Conservation (phyloP, 2,888 invertebrate species). For the Sinhomidia bicolor region DNA sequence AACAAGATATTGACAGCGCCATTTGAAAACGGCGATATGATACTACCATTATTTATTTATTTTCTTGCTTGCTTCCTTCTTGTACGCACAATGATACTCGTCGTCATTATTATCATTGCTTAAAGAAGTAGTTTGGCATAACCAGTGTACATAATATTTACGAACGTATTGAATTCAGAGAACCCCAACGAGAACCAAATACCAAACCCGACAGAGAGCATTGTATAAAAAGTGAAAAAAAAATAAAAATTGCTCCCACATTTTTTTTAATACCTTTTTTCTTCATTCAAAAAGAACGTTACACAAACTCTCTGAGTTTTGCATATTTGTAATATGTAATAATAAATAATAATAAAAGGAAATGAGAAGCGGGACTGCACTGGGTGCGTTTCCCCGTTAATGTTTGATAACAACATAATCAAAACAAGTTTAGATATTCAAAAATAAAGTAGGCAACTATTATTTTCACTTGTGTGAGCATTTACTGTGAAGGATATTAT, state of each 20-base stretch:
- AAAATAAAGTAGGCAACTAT: conserved; percentile 35
- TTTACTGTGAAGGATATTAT: background rate
- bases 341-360: conserved; percentile 3
- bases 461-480: conserved; percentile 1
- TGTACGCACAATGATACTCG: background rate
- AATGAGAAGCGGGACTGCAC: too few relatives aligned
- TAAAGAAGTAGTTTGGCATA: too few relatives aligned
- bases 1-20: conserved; percentile 50
- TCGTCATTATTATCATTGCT: background rate
- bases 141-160: background rate
- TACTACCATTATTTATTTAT: background rate
- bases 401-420: conserved; percentile 26
- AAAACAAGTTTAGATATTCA: too few relatives aligned
- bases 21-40: background rate
- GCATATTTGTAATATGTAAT: background rate
- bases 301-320: background rate
- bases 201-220: conserved; percentile 1
- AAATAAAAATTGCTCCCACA: background rate
- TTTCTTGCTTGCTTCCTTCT: too few relatives aligned
- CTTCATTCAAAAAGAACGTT: background rate
- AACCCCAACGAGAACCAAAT: conserved; percentile 32
- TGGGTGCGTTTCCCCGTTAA: too few relatives aligned
- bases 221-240: conserved; percentile 37
- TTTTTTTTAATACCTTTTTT: background rate
- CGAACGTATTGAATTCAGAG: background rate